These are phyloP conservation scores for Ictidomys tridecemlineatus DNA, from an alignment of 2,113 vertebrate genomes.

Conservation along the genomic window DNA sequence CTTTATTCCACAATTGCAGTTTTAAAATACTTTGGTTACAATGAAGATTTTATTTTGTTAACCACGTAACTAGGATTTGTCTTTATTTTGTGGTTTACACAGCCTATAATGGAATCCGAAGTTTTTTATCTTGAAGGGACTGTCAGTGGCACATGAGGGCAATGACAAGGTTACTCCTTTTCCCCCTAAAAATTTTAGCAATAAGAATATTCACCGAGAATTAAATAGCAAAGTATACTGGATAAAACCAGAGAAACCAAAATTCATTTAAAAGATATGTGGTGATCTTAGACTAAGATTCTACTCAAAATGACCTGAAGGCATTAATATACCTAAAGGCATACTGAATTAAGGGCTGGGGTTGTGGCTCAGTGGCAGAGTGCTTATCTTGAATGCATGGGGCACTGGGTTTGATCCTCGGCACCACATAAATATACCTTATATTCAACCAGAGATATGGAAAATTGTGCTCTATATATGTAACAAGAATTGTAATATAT, in stretches of 20 bases:
- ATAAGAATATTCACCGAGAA: not conserved
- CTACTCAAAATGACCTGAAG: not conserved
- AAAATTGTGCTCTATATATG: no score
- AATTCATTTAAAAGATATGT: slow-evolving; percentile 5
- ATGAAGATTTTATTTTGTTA: slow-evolving; percentile 34
- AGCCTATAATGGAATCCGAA: not conserved
- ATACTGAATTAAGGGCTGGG: not conserved
- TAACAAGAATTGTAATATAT: no score
- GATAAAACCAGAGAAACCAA: slow-evolving; percentile 30
- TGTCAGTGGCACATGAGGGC: not conserved
- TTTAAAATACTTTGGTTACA: not conserved
- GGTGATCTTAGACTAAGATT: not conserved
- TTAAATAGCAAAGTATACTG: slow-evolving; percentile 12
- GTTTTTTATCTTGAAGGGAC: not conserved
- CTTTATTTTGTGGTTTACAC: slow-evolving; percentile 1
- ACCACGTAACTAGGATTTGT: not conserved
- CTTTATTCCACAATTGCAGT: not conserved
- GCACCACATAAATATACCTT: no score
- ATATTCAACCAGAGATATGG: no score
- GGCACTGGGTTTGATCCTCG: no score
- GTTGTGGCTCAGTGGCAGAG: not conserved
- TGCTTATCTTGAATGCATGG: no score
- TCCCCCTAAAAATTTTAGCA: not conserved
- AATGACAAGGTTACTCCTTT: not conserved
- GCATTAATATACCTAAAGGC: not conserved